These are phyloP conservation scores for Pseudobourletiella spinata DNA, from an alignment of 1,140 invertebrate genomes.

Conservation along the genomic window DNA sequence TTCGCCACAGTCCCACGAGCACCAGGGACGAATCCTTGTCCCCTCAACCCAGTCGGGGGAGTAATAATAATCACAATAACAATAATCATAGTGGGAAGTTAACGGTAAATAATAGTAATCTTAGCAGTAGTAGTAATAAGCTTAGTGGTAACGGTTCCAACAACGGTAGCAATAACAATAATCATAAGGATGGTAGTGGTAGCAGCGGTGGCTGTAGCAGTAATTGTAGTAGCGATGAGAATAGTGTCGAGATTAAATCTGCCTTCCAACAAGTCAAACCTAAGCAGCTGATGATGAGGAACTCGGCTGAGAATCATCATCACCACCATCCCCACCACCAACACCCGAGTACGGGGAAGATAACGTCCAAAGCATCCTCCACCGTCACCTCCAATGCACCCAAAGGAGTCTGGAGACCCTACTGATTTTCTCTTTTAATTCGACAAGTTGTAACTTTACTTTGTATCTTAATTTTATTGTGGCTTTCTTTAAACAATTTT, in stretches of 20 bases:
- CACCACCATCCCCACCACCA: not conserved
- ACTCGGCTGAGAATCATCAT: constrained; percentile 6
- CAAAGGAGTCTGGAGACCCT: constrained; percentile 33
- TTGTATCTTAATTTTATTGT: not conserved
- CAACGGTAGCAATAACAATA: too few relatives aligned
- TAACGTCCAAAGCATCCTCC: too few relatives aligned
- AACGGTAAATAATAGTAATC: not conserved
- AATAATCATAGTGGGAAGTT: too few relatives aligned
- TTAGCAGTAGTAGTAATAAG: constrained; percentile 4
- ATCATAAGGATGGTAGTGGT: too few relatives aligned
- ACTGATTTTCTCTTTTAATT: constrained; percentile 9
- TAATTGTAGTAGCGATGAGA: too few relatives aligned
- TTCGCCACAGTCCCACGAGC: not conserved
- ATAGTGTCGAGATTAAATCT: constrained; percentile 14
- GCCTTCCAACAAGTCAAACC: constrained; percentile 34
- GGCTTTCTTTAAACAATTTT: not conserved
- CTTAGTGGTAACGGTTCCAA: too few relatives aligned
- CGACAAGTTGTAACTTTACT: not conserved
- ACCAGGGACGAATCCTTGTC: not conserved
- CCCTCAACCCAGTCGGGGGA: not conserved
- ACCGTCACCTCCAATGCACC: constrained; percentile 26
- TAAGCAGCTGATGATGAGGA: constrained; percentile 18
- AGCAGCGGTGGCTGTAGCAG: too few relatives aligned
- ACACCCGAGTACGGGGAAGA: too few relatives aligned
- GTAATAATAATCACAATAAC: not conserved